Percentiles rank a stretch among this genome's conserved stretches.
Evolutionary conservation across 1,140 invertebrate species (phyloP).

Genomic region (Zaprionus kolodkinae): DNA sequence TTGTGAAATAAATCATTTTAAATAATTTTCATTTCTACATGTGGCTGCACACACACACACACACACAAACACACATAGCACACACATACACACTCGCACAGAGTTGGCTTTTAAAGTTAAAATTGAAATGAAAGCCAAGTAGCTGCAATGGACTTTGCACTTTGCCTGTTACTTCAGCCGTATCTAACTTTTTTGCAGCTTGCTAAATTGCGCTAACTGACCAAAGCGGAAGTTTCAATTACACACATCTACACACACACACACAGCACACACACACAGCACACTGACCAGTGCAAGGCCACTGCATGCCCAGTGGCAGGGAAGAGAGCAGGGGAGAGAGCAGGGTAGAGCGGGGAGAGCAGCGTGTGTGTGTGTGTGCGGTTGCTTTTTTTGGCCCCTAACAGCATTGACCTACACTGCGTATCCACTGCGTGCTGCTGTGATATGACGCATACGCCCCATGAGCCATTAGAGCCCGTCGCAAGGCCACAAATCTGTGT

Average conservation of each 20-base stretch:
- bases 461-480: slow-evolving; percentile 43
- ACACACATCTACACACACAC: slow-evolving; percentile 56
- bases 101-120: slow-evolving; percentile 67
- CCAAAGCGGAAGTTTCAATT: slow-evolving; percentile 82
- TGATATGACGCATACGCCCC: slow-evolving; percentile 74
- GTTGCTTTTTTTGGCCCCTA: slow-evolving; percentile 19
- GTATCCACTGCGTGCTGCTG: slow-evolving; percentile 71
- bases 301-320: slow-evolving; percentile 9
- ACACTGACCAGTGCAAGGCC: slow-evolving; percentile 16
- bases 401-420: slow-evolving; percentile 76
- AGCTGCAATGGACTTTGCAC: slow-evolving; percentile 79
- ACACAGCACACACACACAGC: slow-evolving; percentile 20
- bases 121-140: slow-evolving; percentile 81
- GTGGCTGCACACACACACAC: slow-evolving; percentile 42
- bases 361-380: not conserved
- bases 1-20: slow-evolving; percentile 82
- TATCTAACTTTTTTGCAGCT: slow-evolving; percentile 79
- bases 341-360: not conserved
- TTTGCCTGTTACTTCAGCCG: slow-evolving; percentile 81
- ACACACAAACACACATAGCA: slow-evolving; percentile 4
- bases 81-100: not conserved
- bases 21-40: slow-evolving; percentile 74
- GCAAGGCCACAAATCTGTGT: slow-evolving; percentile 78
- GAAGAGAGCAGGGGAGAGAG: not conserved
- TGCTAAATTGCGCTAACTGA: slow-evolving; percentile 82